Conservation (phyloP, 2,888 invertebrate species). For the Agonopterix alstromeriana region DNA sequence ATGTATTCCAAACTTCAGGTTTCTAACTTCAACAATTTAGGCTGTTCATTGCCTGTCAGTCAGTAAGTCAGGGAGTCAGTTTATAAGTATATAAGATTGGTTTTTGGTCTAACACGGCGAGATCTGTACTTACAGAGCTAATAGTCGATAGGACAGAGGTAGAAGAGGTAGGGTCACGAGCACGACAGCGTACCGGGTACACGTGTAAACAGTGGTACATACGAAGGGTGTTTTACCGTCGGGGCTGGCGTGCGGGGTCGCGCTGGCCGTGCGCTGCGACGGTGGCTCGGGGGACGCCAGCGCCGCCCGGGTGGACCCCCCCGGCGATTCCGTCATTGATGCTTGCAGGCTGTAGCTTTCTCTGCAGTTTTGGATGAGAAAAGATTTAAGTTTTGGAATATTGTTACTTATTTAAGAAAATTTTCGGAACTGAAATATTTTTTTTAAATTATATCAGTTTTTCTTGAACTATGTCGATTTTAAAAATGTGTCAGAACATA, state of each 20-base stretch:
- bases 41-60: too few relatives aligned
- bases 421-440: too few relatives aligned
- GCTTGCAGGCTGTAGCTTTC: slow-evolving; percentile 79
- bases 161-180: slow-evolving; percentile 12
- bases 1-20: too few relatives aligned
- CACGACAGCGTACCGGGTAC: slow-evolving; percentile 9
- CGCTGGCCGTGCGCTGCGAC: slow-evolving; percentile 56
- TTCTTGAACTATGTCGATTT: too few relatives aligned
- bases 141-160: slow-evolving; percentile 15
- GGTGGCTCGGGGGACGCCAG: slow-evolving; percentile 80
- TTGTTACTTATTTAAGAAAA: too few relatives aligned
- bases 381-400: too few relatives aligned
- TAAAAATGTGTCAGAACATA: too few relatives aligned
- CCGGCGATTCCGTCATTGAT: slow-evolving; percentile 75
- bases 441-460: too few relatives aligned
- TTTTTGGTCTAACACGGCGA: too few relatives aligned
- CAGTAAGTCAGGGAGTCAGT: too few relatives aligned
- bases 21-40: too few relatives aligned
- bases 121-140: slow-evolving; percentile 6
- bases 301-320: slow-evolving; percentile 69
- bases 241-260: slow-evolving; percentile 67
- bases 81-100: too few relatives aligned
- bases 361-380: slow-evolving; percentile 25
- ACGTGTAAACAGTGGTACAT: slow-evolving; percentile 55
- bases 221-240: slow-evolving; percentile 71